These are phyloP conservation scores for Rachycentron canadum DNA, from an alignment of 2,797 vertebrate species.

Conservation along the genomic window DNA sequence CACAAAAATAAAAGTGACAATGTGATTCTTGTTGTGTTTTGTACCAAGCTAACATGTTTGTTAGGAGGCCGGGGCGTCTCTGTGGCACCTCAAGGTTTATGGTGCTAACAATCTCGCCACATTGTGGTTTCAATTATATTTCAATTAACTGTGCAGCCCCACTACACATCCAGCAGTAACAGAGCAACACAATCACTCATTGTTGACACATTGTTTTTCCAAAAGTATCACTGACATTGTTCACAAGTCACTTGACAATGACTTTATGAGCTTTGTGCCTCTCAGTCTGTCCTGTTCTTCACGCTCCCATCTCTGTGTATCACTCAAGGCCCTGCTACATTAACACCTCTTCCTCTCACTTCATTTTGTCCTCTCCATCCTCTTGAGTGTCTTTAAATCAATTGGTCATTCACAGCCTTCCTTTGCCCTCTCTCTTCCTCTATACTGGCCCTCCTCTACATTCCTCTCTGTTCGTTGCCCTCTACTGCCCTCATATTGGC, in stretches of 20 bases:
- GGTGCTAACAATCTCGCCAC: too few relatives aligned
- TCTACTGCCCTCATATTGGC: neutral
- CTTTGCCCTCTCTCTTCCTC: neutral
- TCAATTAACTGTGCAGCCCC: too few relatives aligned
- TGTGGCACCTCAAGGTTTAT: too few relatives aligned
- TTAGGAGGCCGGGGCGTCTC: too few relatives aligned
- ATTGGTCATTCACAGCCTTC: constrained; percentile 1
- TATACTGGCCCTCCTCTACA: neutral
- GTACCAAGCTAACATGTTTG: too few relatives aligned
- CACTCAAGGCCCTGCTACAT: constrained; percentile 1
- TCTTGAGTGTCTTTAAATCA: constrained; percentile 7
- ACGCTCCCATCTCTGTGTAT: neutral
- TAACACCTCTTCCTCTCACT: constrained; percentile 10
- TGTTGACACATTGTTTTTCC: too few relatives aligned
- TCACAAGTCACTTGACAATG: neutral
- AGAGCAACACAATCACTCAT: neutral
- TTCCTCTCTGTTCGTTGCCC: neutral
- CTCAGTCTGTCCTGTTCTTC: neutral
- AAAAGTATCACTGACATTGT: neutral
- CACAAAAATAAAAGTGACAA: too few relatives aligned
- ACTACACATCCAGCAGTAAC: neutral
- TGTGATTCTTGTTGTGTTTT: too few relatives aligned
- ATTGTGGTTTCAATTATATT: too few relatives aligned
- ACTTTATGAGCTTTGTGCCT: neutral
- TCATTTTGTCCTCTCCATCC: neutral